Evolutionary conservation across 2,888 invertebrate species (phyloP), one percentile per base, ranked within the genome.

Genomic region (Lacanobia oleracea): DNA sequence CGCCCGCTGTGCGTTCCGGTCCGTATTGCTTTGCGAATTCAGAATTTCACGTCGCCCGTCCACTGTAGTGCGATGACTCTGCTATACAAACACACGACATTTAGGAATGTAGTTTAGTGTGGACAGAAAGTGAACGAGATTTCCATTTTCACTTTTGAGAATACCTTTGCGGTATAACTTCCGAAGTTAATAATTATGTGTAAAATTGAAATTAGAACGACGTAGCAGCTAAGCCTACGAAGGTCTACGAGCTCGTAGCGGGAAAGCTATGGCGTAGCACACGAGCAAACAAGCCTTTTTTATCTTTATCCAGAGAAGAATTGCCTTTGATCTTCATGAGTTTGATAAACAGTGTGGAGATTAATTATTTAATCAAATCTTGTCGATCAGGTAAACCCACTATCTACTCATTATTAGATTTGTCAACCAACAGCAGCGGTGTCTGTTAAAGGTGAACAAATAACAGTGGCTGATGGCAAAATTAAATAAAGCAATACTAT

Each of bases 401-500:
- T n/a, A 40, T 12, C n/a, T 23, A 54, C 43, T 16, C 16, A n/a
- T 43, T 43, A 66, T 50, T n/a, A 27, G 14, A 57, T 45, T 59
- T 67, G 1, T 8, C 51, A 75, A 45, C 43, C n/a, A 75, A 75
- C 10, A 43, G 43, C n/a, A 50, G 1, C 43, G 27, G 48, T 43
- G 8, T 63, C 51, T 45, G 43, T 45, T n/a, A 75, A 83, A 81
- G 76, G 81, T 69, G 74, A 81, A 74, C 83, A 89, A 87, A 81
- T 75, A 79, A 78, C 70, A 79, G 73, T 86, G 85, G 84, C 89
- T 89, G 81, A 84, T 81, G 79, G 69, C 86, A 84, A 89, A 92
- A 93, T 94, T 91, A 92, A 93, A 94, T 94, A 93, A 92, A 91
- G 90, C 91, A 92, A 92, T 89, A 92, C 92, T 92, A 94, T 94